These are phyloP conservation scores for Caenorhabditis remanei DNA, from an alignment of 1,140 invertebrate genomes.

Conservation along the genomic window DNA sequence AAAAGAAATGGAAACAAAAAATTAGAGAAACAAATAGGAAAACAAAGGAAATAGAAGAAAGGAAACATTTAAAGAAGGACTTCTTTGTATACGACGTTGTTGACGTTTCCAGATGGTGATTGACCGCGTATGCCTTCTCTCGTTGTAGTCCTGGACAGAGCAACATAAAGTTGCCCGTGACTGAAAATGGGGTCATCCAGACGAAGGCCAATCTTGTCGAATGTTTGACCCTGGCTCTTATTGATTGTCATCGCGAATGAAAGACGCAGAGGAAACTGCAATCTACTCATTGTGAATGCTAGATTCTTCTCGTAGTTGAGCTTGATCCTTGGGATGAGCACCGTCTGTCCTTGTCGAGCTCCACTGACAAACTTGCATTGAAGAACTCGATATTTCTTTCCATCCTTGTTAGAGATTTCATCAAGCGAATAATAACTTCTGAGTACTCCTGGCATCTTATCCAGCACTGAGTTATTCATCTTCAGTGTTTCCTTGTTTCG, in stretches of 20 bases:
- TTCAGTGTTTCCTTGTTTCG: background rate
- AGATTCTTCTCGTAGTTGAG: too few species aligned
- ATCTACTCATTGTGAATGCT: slow-evolving; percentile 60
- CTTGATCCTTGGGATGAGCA: too few species aligned
- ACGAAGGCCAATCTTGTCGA: slow-evolving; percentile 74
- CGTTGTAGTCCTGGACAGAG: slow-evolving; percentile 38
- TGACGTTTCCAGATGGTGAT: too few species aligned
- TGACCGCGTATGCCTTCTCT: slow-evolving; percentile 30
- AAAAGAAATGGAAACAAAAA: too few species aligned
- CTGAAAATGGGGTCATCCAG: slow-evolving; percentile 78
- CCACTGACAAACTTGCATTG: background rate
- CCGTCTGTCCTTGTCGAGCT: too few species aligned
- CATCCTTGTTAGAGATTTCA: too few species aligned
- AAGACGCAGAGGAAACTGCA: slow-evolving; percentile 80
- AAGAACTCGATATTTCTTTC: background rate
- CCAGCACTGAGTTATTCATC: background rate
- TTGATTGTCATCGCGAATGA: slow-evolving; percentile 81
- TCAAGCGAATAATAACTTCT: too few species aligned
- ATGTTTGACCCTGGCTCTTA: slow-evolving; percentile 81
- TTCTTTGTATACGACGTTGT: too few species aligned
- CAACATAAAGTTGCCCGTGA: slow-evolving; percentile 79
- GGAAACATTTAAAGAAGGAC: too few species aligned
- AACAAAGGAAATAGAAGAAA: too few species aligned
- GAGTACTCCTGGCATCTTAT: background rate
- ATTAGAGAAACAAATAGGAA: too few species aligned